Evolutionary conservation across 2,113 vertebrate genomes (phyloP), one percentile per base, ranked within the genome.

Genomic region (Chamaea fasciata): DNA sequence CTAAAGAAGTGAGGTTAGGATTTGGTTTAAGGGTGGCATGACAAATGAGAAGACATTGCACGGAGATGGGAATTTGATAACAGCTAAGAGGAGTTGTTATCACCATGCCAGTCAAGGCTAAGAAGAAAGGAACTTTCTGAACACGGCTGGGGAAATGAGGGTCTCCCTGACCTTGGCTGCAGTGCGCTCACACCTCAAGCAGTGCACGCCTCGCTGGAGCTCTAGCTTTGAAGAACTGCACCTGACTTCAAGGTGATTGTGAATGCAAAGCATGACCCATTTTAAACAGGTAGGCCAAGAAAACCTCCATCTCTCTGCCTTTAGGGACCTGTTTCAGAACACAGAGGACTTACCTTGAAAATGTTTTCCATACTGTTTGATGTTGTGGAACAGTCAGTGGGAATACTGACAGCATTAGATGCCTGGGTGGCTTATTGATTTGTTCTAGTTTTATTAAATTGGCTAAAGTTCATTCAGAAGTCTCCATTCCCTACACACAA

Each of bases 351-450:
- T 94, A 94, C 89, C 93, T 94, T 96, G 92, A 97, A 95, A 94
- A 97, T 94, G 49, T 96, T 97, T 97, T 96, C 91, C 90, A 95
- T 87, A 94, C 87, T 88, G 92, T 97, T 97, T 97, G 96, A 97
- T 96, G 96, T 94, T 92, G 90, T 96, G 93, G 76, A 96, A 83
- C 78, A 7, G 17, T 94, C 93, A 73, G 82, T 91, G 88, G 89
- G 94, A 94, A 94, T 91, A 90, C 84, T 89, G 87, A 96, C 82
- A 95, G 93, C 87, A 94, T 96, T 96, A 90, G 96, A 91, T 84
- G 78, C 71, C 92, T 96, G 91, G 90, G 96, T 96, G 96, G 92
- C 89, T 96, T 96, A 96, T 96, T 95, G 96, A 96, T 97, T 96
- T 96, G 94, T 97, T 97, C 93, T 95, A 96, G 95, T 94, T 96